These are phyloP conservation scores for Mycetomoellerius zeteki DNA, from an alignment of 1,140 invertebrate species.

Conservation along the genomic window DNA sequence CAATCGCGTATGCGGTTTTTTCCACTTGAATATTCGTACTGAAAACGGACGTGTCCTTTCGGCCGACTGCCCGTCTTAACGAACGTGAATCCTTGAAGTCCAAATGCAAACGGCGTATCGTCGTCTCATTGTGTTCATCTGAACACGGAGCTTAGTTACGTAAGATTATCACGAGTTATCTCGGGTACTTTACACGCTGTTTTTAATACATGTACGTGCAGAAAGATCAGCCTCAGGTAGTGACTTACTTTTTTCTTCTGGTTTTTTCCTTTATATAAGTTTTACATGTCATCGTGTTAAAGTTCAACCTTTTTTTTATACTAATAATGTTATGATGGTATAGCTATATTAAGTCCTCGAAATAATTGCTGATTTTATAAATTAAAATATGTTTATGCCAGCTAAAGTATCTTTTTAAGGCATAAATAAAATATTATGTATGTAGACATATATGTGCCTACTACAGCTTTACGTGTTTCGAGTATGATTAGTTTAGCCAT, in stretches of 20 bases:
- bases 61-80: slow-evolving; percentile 45
- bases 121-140: slow-evolving; percentile 75
- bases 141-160: slow-evolving; percentile 71
- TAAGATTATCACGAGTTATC: slow-evolving; percentile 73
- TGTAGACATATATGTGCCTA: too few relatives aligned
- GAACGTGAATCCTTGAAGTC: slow-evolving; percentile 70
- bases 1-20: slow-evolving; percentile 29
- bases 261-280: background rate
- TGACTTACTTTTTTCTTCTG: background rate
- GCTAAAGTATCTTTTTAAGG: too few relatives aligned
- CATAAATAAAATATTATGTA: too few relatives aligned
- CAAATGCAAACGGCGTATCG: slow-evolving; percentile 67
- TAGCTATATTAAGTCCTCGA: too few relatives aligned
- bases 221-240: background rate
- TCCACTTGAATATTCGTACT: slow-evolving; percentile 37
- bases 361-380: too few relatives aligned
- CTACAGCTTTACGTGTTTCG: too few relatives aligned
- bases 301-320: background rate
- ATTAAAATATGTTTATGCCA: too few relatives aligned
- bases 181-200: slow-evolving; percentile 37
- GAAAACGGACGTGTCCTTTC: slow-evolving; percentile 69
- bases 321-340: background rate
- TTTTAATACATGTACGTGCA: slow-evolving; percentile 17
- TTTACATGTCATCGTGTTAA: background rate
- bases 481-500: too few relatives aligned